These are phyloP conservation scores for Panulirus ornatus DNA, from an alignment of 1,140 invertebrate genomes.

Conservation along the genomic window DNA sequence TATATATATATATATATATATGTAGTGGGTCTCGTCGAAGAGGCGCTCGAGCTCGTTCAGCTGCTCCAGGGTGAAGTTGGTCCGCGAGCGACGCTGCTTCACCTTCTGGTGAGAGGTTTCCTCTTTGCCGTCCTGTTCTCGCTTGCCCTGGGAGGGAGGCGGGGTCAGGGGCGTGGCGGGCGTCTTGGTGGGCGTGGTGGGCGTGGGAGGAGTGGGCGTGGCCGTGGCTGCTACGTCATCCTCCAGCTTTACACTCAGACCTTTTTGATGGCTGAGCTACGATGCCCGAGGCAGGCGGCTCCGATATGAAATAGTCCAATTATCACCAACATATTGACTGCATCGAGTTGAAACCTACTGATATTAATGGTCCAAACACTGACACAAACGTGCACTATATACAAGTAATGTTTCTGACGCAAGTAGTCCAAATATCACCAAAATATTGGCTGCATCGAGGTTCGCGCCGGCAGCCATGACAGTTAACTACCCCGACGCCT, in stretches of 20 bases:
- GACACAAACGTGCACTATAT: too few relatives aligned
- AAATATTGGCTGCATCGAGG: too few relatives aligned
- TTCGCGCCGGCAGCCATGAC: too few relatives aligned
- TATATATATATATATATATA: too few relatives aligned
- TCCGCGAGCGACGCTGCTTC: slow-evolving; percentile 91
- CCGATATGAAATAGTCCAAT: too few relatives aligned
- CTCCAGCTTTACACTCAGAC: slow-evolving; percentile 32
- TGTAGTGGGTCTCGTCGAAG: slow-evolving; percentile 96
- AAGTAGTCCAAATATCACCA: too few relatives aligned
- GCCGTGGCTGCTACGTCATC: neutral
- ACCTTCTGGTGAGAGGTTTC: slow-evolving; percentile 51
- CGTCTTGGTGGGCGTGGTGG: neutral
- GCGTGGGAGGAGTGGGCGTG: neutral
- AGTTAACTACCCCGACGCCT: slow-evolving; percentile 96
- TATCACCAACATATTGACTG: too few relatives aligned
- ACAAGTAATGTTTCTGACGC: too few relatives aligned
- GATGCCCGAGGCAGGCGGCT: too few relatives aligned
- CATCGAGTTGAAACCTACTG: too few relatives aligned
- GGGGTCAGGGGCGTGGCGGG: neutral
- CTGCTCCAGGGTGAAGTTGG: slow-evolving; percentile 87
- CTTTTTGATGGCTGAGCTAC: too few relatives aligned
- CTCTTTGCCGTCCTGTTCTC: slow-evolving; percentile 28
- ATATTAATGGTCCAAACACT: too few relatives aligned
- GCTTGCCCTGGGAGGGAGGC: slow-evolving; percentile 29
- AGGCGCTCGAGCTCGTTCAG: slow-evolving; percentile 92